phyloP scores from a whole-genome alignment of 1,140 invertebrate genomes.

The Meloidogyne chitwoodi region DNA sequence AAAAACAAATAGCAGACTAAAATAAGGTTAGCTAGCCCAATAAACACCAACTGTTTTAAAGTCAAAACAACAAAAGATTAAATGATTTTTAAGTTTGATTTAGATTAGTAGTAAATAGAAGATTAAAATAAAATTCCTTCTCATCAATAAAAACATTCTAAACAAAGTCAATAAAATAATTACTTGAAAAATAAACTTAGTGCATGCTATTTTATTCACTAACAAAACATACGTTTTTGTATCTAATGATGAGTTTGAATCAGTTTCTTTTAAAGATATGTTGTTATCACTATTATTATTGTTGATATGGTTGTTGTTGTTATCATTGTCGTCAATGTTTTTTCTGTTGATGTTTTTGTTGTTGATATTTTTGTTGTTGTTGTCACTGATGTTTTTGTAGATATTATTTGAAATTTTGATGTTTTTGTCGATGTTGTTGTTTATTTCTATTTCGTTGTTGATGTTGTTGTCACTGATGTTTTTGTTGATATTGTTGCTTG shows the following conservation, averaged over 20 bases:
- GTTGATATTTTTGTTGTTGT: neutral
- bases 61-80: too few relatives aligned
- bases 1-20: too few relatives aligned
- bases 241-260: neutral
- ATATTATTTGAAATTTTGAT: neutral
- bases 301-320: neutral
- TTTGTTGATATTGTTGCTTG: too few relatives aligned
- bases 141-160: too few relatives aligned
- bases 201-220: too few relatives aligned
- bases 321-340: neutral
- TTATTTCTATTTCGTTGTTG: neutral
- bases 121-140: neutral
- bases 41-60: neutral
- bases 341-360: neutral
- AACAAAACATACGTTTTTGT: neutral
- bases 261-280: neutral
- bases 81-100: neutral
- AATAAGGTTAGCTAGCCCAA: neutral
- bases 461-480: too few relatives aligned
- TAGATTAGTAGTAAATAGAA: too few relatives aligned
- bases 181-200: too few relatives aligned
- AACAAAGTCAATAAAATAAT: too few relatives aligned
- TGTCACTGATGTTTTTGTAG: neutral
- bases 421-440: neutral
- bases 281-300: neutral